Evolutionary conservation across 2,888 invertebrate species (phyloP).

Genomic region (Fragum sueziense): DNA sequence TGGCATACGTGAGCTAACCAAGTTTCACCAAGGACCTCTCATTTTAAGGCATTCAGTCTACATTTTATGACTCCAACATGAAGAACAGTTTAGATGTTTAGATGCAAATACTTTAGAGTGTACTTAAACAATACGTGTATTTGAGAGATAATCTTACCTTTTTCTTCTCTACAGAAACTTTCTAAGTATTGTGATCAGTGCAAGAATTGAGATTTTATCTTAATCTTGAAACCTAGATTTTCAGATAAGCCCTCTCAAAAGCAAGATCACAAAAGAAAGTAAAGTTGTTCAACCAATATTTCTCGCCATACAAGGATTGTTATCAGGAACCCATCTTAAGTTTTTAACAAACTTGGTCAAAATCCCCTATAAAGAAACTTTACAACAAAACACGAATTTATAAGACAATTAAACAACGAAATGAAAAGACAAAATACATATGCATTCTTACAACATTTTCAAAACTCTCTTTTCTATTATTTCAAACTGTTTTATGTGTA

Average conservation of each 20-base stretch:
- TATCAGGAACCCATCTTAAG: not conserved
- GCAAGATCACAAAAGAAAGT: slow-evolving; percentile 3
- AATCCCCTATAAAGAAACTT: slow-evolving; percentile 42
- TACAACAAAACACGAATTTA: slow-evolving; percentile 17
- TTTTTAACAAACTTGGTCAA: slow-evolving; percentile 21
- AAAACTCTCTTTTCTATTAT: too few species aligned
- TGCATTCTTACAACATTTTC: too few species aligned
- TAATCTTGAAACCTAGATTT: not conserved
- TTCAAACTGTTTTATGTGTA: too few species aligned
- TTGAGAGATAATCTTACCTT: slow-evolving; percentile 42
- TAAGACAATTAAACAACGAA: not conserved
- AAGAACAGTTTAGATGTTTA: not conserved
- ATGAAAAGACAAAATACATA: too few species aligned
- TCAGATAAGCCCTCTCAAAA: not conserved
- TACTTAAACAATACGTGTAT: not conserved
- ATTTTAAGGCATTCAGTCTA: too few species aligned
- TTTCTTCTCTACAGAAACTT: not conserved
- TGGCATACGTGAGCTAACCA: too few species aligned
- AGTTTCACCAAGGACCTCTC: too few species aligned
- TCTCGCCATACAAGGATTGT: not conserved
- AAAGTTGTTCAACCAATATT: not conserved
- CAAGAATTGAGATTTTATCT: not conserved
- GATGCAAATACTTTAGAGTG: not conserved
- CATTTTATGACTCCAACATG: not conserved
- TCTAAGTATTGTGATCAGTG: slow-evolving; percentile 41